Base-by-base conservation (phyloP, 30 jellyfish, hydroid and myxozoan genomes). In the Mastigias papua region DNA sequence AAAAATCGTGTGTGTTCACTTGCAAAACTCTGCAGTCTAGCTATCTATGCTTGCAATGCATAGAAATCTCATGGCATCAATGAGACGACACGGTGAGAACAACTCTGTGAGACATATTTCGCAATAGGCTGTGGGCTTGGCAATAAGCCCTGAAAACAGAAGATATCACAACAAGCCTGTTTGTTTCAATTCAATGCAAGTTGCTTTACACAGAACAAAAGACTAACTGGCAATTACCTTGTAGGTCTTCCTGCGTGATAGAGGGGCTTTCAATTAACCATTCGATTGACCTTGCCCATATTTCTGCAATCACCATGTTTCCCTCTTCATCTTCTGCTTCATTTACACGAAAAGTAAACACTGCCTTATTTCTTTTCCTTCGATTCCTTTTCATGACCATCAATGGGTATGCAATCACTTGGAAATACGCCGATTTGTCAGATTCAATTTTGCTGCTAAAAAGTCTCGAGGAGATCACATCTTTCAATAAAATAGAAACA, bases 261-360 rank as follows among this genome's bases (percentile, higher is more conserved):
- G 62, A 34, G 0, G 94, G 97, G 33, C 89, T 90, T 54, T 61
- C 34, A 28, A 89, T 64, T 69, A 94, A 76, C 98, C 98, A 94
- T 48, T 85, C 87, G 21, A 94, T 35, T 10, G 98, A 73, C 20
- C 98, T 73, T 27, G 92, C 87, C 98, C 98, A 94, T 1, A 93
- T 76, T 48, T 93, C 97, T 26, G 94, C 96, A 71, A 89, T 80
- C 35, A 50, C 25, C 80, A 71, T 51, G 46, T 94, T 94, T 26
- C 69, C 91, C 67, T 89, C 96, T 48, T 51, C 71, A 69, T 84
- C 92, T 26, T 78, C 91, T 0, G 91, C 71, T 57, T 89, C 97
- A 68, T 29, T 72, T 31, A 94, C 91, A 30, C 98, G 94, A 80
- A 94, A 89, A 17, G 96, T 69, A 17, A 89, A 63, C 50, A 34